Conservation (phyloP, 2,888 invertebrate genomes). For the Pachliopta kotzebuea region DNA sequence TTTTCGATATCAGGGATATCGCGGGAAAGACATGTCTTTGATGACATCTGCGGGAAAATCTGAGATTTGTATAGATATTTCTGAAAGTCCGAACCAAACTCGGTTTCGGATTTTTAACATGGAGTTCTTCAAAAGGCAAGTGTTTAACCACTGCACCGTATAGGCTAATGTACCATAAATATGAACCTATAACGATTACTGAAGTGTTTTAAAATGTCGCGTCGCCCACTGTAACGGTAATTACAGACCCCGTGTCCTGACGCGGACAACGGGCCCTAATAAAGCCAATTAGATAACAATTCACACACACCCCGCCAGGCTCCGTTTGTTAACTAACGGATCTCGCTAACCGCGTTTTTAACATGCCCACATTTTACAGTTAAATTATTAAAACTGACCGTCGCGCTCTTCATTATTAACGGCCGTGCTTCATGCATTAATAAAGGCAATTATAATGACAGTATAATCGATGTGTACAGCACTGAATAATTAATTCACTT, state of each 20-base stretch:
- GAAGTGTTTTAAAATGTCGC: conserved; percentile 4
- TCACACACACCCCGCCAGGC: conserved; percentile 43
- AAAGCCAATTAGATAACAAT: conserved; percentile 63
- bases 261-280: conserved; percentile 46
- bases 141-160: no score
- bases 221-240: conserved; percentile 38
- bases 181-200: conserved; percentile 1
- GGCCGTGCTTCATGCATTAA: conserved; percentile 11
- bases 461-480: conserved; percentile 13
- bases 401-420: conserved; percentile 13
- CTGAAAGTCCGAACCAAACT: no score
- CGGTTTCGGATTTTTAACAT: no score
- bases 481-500: conserved; percentile 22
- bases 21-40: no score
- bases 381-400: conserved; percentile 27
- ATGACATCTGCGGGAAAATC: no score
- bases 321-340: conserved; percentile 55
- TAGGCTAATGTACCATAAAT: no score
- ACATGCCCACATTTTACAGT: conserved; percentile 23
- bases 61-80: no score
- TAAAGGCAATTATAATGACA: conserved; percentile 15
- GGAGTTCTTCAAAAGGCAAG: no score
- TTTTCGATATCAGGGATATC: no score
- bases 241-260: conserved; percentile 43
- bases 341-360: conserved; percentile 31